Conservation (phyloP, 2,797 vertebrate genomes). For the Galagoides demidoff region DNA sequence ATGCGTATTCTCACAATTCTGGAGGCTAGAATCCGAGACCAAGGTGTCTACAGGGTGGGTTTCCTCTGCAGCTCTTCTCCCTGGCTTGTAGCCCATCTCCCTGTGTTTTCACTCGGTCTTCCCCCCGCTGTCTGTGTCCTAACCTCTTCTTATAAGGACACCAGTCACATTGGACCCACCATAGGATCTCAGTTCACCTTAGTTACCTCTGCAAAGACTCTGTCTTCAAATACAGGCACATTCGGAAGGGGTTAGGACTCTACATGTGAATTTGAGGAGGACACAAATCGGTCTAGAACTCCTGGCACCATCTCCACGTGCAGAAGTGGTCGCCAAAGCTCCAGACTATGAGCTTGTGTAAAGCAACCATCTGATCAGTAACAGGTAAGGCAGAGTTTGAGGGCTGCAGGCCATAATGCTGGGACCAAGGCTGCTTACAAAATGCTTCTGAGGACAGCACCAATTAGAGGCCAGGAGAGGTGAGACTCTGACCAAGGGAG, state of each 20-base stretch:
- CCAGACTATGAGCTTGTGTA: neutral
- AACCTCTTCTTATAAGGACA: neutral
- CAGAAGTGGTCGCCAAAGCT: neutral
- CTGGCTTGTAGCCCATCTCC: neutral
- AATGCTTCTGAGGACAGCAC: accelerated
- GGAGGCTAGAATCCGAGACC: neutral
- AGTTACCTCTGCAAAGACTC: neutral
- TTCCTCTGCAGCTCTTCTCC: neutral
- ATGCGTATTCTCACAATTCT: neutral
- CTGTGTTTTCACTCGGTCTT: neutral
- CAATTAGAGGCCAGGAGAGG: accelerated
- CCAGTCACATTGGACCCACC: neutral
- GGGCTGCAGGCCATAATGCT: neutral
- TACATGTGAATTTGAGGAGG: neutral
- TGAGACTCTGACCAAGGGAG: accelerated
- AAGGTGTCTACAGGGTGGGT: accelerated
- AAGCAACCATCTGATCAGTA: neutral
- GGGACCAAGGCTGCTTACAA: neutral
- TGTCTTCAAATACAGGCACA: neutral
- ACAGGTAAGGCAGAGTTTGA: neutral
- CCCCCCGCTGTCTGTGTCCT: neutral
- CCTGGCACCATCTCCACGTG: neutral
- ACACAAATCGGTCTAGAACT: neutral
- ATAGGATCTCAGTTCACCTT: neutral
- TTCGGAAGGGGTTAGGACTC: neutral